phyloP scores from a whole-genome alignment of 2,113 vertebrate genomes.

The Vulpes ferrilata region DNA sequence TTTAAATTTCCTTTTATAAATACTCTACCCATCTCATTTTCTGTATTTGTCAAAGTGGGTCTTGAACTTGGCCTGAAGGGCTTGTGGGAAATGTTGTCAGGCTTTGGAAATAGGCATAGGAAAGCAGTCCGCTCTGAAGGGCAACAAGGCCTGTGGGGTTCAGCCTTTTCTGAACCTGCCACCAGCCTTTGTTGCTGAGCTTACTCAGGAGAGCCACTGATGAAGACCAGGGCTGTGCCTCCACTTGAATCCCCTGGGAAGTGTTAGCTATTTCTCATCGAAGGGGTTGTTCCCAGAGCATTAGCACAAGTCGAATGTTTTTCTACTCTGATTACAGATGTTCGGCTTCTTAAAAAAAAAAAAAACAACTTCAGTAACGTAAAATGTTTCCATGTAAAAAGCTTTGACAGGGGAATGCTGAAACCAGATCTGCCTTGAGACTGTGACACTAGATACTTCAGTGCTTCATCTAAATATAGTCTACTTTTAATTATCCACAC shows the following conservation, averaged over 20 bases:
- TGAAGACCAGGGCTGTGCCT: neutral
- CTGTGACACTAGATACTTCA: neutral
- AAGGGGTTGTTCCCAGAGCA: constrained; percentile 41
- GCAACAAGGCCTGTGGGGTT: neutral
- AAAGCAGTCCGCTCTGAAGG: neutral
- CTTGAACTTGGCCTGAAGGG: constrained; percentile 41
- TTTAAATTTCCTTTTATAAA: neutral
- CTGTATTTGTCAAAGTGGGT: neutral
- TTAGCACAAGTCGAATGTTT: constrained; percentile 31
- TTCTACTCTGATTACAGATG: constrained; percentile 67
- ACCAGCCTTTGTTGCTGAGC: too few relatives aligned
- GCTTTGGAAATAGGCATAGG: neutral
- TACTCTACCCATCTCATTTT: neutral
- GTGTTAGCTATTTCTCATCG: neutral
- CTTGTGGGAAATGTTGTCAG: neutral
- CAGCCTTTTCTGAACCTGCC: neutral
- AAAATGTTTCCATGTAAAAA: constrained; percentile 52
- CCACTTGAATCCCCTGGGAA: neutral
- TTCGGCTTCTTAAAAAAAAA: constrained; percentile 6
- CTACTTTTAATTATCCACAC: neutral
- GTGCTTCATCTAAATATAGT: neutral
- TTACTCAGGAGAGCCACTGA: neutral
- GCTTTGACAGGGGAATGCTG: constrained; percentile 36
- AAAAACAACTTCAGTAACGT: neutral
- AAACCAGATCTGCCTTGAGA: neutral